phyloP scores from a whole-genome alignment of 1,140 invertebrate genomes.

The Helicoverpa zea region DNA sequence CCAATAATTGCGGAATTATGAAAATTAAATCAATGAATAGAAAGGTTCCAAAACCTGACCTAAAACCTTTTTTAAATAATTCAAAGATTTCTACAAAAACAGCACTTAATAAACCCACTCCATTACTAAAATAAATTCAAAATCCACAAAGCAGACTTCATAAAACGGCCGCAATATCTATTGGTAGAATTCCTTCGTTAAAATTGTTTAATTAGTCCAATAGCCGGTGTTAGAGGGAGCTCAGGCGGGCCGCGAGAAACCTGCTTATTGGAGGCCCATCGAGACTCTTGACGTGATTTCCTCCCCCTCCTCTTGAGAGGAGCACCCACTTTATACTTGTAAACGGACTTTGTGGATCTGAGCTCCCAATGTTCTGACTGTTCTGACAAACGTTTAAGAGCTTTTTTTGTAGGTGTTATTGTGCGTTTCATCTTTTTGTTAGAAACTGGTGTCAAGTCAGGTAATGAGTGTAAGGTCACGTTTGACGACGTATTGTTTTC shows the following conservation, averaged over 20 bases:
- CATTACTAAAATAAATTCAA: background rate
- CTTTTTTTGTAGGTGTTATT: background rate
- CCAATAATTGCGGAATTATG: too few species aligned
- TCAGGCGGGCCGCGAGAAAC: slow-evolving; percentile 10
- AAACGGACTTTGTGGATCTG: slow-evolving; percentile 26
- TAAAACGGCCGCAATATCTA: background rate
- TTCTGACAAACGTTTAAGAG: slow-evolving; percentile 23
- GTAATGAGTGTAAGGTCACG: too few species aligned
- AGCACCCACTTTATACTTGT: slow-evolving; percentile 25
- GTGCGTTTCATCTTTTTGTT: too few species aligned
- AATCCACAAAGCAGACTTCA: background rate
- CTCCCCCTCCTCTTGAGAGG: slow-evolving; percentile 28
- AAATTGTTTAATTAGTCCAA: slow-evolving; percentile 14
- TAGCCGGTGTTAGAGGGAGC: slow-evolving; percentile 2
- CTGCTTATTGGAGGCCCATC: slow-evolving; percentile 30
- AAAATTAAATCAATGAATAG: background rate
- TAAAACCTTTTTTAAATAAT: background rate
- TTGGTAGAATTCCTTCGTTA: background rate
- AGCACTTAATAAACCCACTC: background rate
- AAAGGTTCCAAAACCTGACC: background rate
- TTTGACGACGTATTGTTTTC: too few species aligned
- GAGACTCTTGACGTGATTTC: slow-evolving; percentile 37
- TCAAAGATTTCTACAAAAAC: background rate
- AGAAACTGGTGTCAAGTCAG: too few species aligned
- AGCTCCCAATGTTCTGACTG: slow-evolving; percentile 8